Percentiles rank a stretch among this genome's conserved stretches.
phyloP scores from a whole-genome alignment of 92 coral and sea anemone genomes.

The Pocillopora grandis region DNA sequence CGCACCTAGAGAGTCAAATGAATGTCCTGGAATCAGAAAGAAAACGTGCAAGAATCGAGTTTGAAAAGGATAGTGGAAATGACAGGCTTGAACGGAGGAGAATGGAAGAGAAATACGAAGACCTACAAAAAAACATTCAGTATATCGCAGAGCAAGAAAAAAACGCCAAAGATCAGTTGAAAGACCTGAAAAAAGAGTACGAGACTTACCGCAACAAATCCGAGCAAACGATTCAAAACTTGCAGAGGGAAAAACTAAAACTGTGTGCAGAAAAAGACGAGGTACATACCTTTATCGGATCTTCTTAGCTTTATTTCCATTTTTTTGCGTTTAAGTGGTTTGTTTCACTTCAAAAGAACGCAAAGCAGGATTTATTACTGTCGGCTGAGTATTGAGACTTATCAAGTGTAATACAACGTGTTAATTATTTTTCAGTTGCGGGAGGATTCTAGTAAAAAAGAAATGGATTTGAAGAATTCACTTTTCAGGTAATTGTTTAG shows the following conservation, averaged over 20 bases:
- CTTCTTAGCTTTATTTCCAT: neutral
- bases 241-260: constrained; percentile 91
- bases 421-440: constrained; percentile 52
- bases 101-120: constrained; percentile 73
- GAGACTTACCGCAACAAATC: constrained; percentile 75
- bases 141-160: constrained; percentile 91
- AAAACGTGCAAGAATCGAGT: constrained; percentile 86
- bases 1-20: constrained; percentile 81
- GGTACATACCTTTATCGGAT: constrained; percentile 46
- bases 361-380: neutral
- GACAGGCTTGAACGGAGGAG: constrained; percentile 59
- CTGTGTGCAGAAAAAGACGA: constrained; percentile 82
- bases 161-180: constrained; percentile 82
- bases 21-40: constrained; percentile 65
- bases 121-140: constrained; percentile 77
- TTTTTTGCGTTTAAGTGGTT: neutral
- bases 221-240: constrained; percentile 77
- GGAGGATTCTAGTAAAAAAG: constrained; percentile 67
- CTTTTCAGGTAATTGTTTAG: constrained; percentile 64
- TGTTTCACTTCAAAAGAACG: neutral
- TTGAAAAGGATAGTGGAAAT: constrained; percentile 70
- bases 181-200: constrained; percentile 80
- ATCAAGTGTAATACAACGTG: neutral
- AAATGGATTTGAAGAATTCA: constrained; percentile 65
- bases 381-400: no score